Evolutionary conservation across 2,797 vertebrate genomes (phyloP), one percentile per base, ranked within the genome.

Genomic region (Phataginus tetradactyla): DNA sequence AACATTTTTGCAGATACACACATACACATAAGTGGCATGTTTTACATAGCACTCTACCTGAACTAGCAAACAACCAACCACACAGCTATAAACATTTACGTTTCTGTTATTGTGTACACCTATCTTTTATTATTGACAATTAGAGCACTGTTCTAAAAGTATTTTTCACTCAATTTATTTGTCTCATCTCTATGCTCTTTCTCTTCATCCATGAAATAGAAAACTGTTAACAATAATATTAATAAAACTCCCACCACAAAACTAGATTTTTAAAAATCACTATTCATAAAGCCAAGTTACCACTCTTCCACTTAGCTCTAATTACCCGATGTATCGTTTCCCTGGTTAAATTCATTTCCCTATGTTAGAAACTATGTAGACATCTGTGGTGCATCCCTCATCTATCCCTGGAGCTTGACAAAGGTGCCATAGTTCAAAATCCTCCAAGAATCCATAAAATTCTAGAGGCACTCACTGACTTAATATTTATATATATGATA

Each of bases 381-480:
- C 32, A 75, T 71, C 53, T 51, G 27, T 64, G 57, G 32, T 64
- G 78, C 32, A 32, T 59, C 59, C 27, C 68, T 81, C 57, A 34
- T 29, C 78, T 64, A 68, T 72, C 25, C 1, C 45, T 57, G 75
- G 75, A 86, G 23, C 51, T 81, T 95, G 92, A 18, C 42, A 59
- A 89, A 90, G 25, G 29, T 45, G 29, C 32, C 51, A 13, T 34
- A 90, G 45, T 86, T 95, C 51, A 86, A 95, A 93, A 90, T 75
- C 21, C 63, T 83, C 6, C 53, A 80, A 92, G 61, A 90, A 95
- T 69, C 71, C 45, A 29, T 68, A 90, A 81, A 90, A 29, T 14
- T 37, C 34, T 87, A 85, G 59, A 71, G 74, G 45, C 57, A 83
- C 18, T 79, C 57, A 51, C 27, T 57, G 61, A 80, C 27, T 91